These are phyloP conservation scores for Cottoperca gobio DNA, from an alignment of 2,797 vertebrate species.

Conservation along the genomic window DNA sequence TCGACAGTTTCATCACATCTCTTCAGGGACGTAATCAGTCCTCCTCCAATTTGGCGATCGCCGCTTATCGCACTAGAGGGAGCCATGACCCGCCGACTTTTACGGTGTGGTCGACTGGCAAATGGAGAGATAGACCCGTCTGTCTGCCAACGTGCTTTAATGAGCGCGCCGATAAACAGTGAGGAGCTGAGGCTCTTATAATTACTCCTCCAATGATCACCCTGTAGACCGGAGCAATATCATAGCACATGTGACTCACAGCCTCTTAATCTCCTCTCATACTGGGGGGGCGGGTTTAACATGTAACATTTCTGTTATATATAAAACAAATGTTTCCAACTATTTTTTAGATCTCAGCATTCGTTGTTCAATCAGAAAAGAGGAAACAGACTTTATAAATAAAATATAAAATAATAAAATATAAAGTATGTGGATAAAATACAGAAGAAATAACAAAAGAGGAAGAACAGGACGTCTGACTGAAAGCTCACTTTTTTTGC, in stretches of 20 bases:
- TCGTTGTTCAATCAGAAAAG: no score
- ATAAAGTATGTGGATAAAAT: no score
- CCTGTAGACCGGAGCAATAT: conserved; percentile 74
- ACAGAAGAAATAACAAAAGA: no score
- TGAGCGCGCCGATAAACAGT: conserved; percentile 73
- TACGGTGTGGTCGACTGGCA: conserved; percentile 75
- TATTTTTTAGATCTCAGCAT: no score
- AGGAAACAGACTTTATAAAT: no score
- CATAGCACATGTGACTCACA: conserved; percentile 65
- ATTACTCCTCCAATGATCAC: conserved; percentile 77
- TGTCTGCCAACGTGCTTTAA: conserved; percentile 79
- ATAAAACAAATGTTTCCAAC: no score
- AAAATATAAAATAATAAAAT: no score
- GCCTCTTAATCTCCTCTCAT: conserved; percentile 72
- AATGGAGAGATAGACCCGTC: conserved; percentile 65
- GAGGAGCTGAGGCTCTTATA: conserved; percentile 62
- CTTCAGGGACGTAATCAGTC: conserved; percentile 76
- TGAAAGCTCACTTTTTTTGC: no score
- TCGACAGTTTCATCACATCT: conserved; percentile 62
- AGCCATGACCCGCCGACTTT: conserved; percentile 75
- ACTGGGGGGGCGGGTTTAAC: no score
- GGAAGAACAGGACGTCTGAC: no score
- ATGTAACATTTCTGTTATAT: no score
- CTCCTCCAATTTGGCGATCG: conserved; percentile 74
- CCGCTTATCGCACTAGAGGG: conserved; percentile 74